phyloP scores from a whole-genome alignment of 2,888 invertebrate species.

The Drosophila yooni region DNA sequence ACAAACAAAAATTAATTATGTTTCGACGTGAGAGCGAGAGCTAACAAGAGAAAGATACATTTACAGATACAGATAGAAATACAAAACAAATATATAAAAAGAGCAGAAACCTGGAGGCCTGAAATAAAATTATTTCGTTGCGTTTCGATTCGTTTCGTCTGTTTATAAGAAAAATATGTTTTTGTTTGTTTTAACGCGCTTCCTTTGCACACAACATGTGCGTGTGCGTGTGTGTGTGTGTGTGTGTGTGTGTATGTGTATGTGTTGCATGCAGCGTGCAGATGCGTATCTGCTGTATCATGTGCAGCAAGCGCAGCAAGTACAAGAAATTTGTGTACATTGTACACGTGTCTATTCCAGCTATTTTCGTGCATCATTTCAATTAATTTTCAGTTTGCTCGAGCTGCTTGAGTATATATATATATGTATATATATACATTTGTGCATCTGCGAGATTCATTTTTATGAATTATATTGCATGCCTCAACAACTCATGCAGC shows the following conservation, averaged over 20 bases:
- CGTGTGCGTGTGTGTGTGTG: constrained; percentile 32
- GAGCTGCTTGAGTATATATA: constrained; percentile 25
- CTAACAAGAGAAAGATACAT: constrained; percentile 7
- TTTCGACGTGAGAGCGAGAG: constrained; percentile 59
- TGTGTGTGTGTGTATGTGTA: constrained; percentile 6
- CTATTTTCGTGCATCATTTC: constrained; percentile 63
- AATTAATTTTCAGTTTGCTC: constrained; percentile 56
- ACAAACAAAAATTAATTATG: constrained; percentile 80
- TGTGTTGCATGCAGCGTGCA: constrained; percentile 46
- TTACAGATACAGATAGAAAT: constrained; percentile 30
- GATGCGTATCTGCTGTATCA: constrained; percentile 57
- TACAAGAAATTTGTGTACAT: constrained; percentile 3
- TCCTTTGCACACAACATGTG: constrained; percentile 57
- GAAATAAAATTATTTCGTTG: constrained; percentile 71
- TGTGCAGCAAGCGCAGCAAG: constrained; percentile 31
- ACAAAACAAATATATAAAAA: constrained; percentile 11
- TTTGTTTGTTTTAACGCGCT: constrained; percentile 78
- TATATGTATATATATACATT: constrained; percentile 2
- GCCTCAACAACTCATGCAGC: constrained; percentile 20
- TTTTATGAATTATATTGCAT: constrained; percentile 56
- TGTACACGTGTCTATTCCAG: constrained; percentile 32
- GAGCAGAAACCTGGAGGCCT: constrained; percentile 49
- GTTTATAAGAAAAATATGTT: constrained; percentile 80
- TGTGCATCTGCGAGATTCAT: constrained; percentile 20
- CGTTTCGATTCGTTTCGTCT: constrained; percentile 52